A percentile compares a stretch with the other conserved stretches of the same genome.
Conservation (phyloP, 2,888 invertebrate genomes). For the Ochropleura leucogaster region DNA sequence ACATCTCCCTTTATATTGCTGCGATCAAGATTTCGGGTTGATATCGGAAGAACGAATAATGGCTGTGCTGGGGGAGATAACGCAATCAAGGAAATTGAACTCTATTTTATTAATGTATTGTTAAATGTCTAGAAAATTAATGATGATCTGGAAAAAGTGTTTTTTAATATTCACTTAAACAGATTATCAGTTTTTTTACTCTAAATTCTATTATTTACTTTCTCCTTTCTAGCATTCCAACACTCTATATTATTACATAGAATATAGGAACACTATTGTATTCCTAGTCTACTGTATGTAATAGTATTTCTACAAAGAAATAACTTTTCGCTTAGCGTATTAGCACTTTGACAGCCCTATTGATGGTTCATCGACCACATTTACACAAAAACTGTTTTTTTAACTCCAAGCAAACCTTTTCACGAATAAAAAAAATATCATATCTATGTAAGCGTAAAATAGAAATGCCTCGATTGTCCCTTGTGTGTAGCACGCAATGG, state of each 20-base stretch:
- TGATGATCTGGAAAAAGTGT: too few species aligned
- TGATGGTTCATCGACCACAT: constrained; percentile 8
- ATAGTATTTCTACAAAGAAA: constrained; percentile 5
- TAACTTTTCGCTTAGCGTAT: constrained; percentile 13
- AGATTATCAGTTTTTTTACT: neutral
- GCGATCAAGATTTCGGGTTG: constrained; percentile 15
- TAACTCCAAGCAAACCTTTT: constrained; percentile 2
- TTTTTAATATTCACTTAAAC: neutral
- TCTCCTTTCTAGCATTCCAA: neutral
- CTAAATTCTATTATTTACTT: neutral
- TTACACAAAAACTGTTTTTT: constrained; percentile 12
- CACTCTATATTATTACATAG: too few species aligned
- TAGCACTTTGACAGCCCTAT: constrained; percentile 30
- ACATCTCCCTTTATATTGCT: constrained; percentile 11
- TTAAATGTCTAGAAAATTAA: neutral
- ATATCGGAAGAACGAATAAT: constrained; percentile 12
- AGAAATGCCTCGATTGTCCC: constrained; percentile 25
- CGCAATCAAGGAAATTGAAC: neutral
- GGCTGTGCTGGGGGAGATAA: neutral
- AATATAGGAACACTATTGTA: too few species aligned
- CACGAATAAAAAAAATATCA: constrained; percentile 25
- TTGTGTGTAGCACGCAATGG: constrained; percentile 53
- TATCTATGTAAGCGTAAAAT: constrained; percentile 49
- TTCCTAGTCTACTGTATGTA: too few species aligned
- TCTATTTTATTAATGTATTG: neutral